phyloP scores from a whole-genome alignment of 2,797 vertebrate genomes.

The Acomys russatus region DNA sequence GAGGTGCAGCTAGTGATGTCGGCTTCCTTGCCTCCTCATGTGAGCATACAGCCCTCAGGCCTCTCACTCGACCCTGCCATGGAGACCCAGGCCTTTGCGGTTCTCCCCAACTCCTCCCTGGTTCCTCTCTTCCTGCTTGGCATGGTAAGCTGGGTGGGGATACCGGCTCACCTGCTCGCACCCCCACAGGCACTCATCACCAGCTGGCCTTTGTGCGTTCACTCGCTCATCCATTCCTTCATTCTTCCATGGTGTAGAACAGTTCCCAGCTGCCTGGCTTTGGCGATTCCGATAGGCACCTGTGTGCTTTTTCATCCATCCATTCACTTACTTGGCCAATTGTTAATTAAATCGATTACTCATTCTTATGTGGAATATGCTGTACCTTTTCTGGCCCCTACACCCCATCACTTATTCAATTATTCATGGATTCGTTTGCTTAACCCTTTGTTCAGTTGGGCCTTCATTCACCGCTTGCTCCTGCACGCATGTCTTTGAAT shows the following conservation, averaged over 20 bases:
- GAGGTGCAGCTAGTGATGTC: constrained; percentile 82
- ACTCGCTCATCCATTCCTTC: not conserved
- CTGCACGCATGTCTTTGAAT: not conserved
- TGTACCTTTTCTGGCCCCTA: not conserved
- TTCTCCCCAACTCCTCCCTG: constrained; percentile 84
- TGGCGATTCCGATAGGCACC: not conserved
- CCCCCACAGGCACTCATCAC: not conserved
- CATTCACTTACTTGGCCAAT: not conserved
- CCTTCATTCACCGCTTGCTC: not conserved
- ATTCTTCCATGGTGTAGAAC: not conserved
- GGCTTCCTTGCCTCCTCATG: constrained; percentile 48
- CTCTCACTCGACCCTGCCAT: constrained; percentile 73
- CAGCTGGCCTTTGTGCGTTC: not conserved
- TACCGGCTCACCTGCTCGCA: not conserved
- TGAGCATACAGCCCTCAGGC: constrained; percentile 70
- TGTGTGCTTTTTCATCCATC: not conserved
- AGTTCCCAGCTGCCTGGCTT: not conserved
- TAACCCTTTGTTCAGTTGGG: not conserved
- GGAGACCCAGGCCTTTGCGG: constrained; percentile 84
- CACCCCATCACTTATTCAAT: not conserved
- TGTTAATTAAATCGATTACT: not conserved
- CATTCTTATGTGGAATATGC: constrained; percentile 3
- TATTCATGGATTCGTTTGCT: constrained; percentile 13
- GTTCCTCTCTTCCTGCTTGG: constrained; percentile 86
- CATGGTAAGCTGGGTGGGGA: constrained; percentile 83